Base-by-base conservation (phyloP, 2,113 vertebrate species). In the Pycnonotus jocosus region DNA sequence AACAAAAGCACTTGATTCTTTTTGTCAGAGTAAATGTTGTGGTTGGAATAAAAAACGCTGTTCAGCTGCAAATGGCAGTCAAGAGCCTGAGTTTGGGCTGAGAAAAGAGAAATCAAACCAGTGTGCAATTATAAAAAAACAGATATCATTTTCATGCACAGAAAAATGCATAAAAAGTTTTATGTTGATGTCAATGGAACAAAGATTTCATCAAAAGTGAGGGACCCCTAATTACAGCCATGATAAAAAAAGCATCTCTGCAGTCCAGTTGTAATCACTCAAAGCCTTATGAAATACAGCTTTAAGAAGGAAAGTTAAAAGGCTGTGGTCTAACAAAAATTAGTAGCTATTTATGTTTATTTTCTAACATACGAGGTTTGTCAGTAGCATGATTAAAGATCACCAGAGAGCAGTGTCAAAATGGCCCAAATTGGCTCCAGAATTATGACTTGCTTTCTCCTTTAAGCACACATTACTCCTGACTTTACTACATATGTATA, bases 21-120 rank as follows among this genome's bases (percentile, higher is more conserved):
- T 79, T 56, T 65, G 45, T 48, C 35, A 17, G 22, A 80, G 8
- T 25, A 48, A 5, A 0, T 71, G 69, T 66, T 88, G 27, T 47
- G 28, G 42, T 65, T 58, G 51, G 65, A 95, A 91, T 54, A 38
- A 86, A 74, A 92, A 74, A 14, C 1, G 1, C 15, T 58, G 38
- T 44, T 73, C 71, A 88, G 27, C 64, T 62, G 48, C 4, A 5
- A 79, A 79, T 0, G 0, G 10, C 37, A 86, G 35, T 44, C 62
- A 77, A 61, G 10, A 0, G 0, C 15, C 53, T 48, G 48, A 66
- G 58, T 68, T n/a, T 6, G 21, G 83, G 35, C 53, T 64, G 51
- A 84, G 45, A 73, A 57, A 51, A 58, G 33, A 76, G 40, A 71
- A 82, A 61, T n/a, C n/a, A 90, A 82, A 77, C 19, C 42, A 56